Evolutionary conservation across 1,140 invertebrate genomes (phyloP).

Genomic region (Bombus consobrinus): DNA sequence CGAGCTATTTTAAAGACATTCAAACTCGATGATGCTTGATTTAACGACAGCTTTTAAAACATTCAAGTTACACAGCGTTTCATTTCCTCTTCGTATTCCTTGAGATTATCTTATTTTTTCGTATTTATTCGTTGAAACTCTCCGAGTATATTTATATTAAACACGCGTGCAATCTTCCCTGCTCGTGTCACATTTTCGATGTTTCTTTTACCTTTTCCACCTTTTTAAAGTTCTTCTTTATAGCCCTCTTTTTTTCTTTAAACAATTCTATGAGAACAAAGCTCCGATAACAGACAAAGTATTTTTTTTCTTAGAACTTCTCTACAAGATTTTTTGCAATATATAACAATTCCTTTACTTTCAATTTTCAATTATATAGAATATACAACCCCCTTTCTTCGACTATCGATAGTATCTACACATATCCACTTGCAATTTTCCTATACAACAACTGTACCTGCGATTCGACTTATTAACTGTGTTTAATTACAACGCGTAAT

Average conservation of each 20-base stretch:
- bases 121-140: not conserved
- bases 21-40: not conserved
- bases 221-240: not conserved
- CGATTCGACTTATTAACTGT: slow-evolving; percentile 3
- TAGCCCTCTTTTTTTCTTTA: not conserved
- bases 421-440: not conserved
- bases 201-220: not conserved
- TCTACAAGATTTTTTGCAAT: not conserved
- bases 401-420: not conserved
- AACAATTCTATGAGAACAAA: not conserved
- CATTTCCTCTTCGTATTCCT: not conserved
- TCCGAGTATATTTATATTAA: not conserved
- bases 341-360: slow-evolving; percentile 26
- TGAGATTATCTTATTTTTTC: not conserved
- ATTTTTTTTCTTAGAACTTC: not conserved
- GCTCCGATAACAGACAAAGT: not conserved
- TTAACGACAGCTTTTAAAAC: not conserved
- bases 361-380: slow-evolving; percentile 12
- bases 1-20: not conserved
- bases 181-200: not conserved
- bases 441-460: not conserved
- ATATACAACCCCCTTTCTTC: not conserved
- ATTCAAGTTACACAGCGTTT: not conserved
- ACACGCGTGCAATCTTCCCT: not conserved
- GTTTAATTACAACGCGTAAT: slow-evolving; percentile 13